These are phyloP conservation scores for Onchidella celtica DNA, from an alignment of 2,888 invertebrate genomes.

Conservation along the genomic window DNA sequence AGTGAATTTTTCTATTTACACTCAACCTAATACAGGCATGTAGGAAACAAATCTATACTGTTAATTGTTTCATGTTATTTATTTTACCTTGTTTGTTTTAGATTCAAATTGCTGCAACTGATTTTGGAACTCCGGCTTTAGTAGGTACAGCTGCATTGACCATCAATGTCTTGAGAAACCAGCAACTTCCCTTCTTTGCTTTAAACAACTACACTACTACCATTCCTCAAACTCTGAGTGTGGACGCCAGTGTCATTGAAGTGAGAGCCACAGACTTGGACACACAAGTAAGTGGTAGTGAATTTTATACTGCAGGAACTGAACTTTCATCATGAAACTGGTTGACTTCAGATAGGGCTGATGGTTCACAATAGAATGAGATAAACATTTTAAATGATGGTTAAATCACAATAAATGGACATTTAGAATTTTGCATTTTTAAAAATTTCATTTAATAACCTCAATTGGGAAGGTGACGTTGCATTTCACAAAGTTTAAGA, in stretches of 20 bases:
- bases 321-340: not conserved
- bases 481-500: no score
- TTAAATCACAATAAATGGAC: no score
- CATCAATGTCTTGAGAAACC: conserved; percentile 62
- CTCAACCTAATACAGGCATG: no score
- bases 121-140: conserved; percentile 65
- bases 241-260: conserved; percentile 56
- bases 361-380: no score
- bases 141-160: conserved; percentile 54
- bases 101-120: conserved; percentile 61
- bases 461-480: no score
- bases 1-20: no score
- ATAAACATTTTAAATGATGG: no score
- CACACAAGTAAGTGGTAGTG: conserved; percentile 54
- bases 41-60: no score
- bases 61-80: no score
- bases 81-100: conserved; percentile 29
- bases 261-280: conserved; percentile 64
- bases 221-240: conserved; percentile 57
- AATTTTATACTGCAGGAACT: not conserved
- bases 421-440: no score
- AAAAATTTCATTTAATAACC: no score
- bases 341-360: no score
- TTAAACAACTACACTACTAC: conserved; percentile 50
- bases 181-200: conserved; percentile 58